phyloP scores from a whole-genome alignment of 2,113 vertebrate genomes.

The Dipodomys stephensi region DNA sequence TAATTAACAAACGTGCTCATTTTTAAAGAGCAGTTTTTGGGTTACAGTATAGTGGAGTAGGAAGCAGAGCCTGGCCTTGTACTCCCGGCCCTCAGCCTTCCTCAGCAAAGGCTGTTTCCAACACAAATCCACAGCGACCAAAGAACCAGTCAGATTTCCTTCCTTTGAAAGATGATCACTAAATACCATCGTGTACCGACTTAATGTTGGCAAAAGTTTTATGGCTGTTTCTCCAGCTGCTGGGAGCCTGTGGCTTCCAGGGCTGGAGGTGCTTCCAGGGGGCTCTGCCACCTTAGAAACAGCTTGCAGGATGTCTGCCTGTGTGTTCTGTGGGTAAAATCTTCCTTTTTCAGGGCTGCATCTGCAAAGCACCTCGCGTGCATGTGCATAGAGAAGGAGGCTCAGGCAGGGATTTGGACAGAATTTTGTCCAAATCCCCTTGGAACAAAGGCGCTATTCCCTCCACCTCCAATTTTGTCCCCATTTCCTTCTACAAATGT shows the following conservation, averaged over 20 bases:
- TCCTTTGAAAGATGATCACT: not conserved
- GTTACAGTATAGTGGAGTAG: not conserved
- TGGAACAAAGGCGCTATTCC: constrained; percentile 37
- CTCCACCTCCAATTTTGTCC: not conserved
- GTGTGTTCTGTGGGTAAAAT: not conserved
- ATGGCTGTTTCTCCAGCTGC: too few species aligned
- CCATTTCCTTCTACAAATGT: constrained; percentile 47
- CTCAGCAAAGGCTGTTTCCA: not conserved
- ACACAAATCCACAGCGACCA: not conserved
- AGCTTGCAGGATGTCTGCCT: not conserved
- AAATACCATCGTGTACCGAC: not conserved
- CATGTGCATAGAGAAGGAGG: not conserved
- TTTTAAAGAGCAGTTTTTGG: not conserved
- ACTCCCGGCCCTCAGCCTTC: accelerated
- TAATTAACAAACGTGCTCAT: not conserved
- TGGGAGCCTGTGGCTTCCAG: not conserved
- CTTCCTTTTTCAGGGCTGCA: accelerated
- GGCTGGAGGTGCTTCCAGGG: not conserved
- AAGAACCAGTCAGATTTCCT: not conserved
- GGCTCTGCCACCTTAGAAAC: not conserved
- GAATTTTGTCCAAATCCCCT: constrained; percentile 40
- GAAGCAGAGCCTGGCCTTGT: not conserved
- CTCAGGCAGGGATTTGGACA: not conserved
- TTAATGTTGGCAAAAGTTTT: not conserved
- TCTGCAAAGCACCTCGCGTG: not conserved